phyloP scores from a whole-genome alignment of 2,888 invertebrate genomes.

The Tridacna gigas region DNA sequence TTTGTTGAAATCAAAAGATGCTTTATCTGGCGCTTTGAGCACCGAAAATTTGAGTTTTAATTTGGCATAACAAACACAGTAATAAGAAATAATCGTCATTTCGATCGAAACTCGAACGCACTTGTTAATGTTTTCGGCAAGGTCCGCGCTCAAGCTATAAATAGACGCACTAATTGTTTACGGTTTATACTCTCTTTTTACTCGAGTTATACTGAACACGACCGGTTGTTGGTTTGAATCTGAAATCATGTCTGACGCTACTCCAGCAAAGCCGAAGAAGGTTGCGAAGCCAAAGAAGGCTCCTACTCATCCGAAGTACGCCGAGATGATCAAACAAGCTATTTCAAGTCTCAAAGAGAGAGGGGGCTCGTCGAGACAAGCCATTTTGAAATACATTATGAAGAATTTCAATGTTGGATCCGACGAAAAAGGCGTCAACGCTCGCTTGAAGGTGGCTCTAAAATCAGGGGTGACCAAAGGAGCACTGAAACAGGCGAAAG shows the following conservation, averaged over 20 bases:
- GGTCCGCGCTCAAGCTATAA: slow-evolving; percentile 69
- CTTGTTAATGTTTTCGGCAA: slow-evolving; percentile 67
- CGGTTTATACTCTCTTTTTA: too few species aligned
- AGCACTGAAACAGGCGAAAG: slow-evolving; percentile 83
- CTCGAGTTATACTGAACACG: too few species aligned
- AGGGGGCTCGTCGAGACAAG: slow-evolving; percentile 85
- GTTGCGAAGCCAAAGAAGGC: slow-evolving; percentile 77
- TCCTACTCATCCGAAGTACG: slow-evolving; percentile 83
- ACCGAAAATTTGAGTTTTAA: slow-evolving; percentile 25
- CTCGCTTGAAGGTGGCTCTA: slow-evolving; percentile 84
- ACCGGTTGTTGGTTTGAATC: too few species aligned
- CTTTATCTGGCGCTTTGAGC: background rate
- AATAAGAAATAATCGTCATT: slow-evolving; percentile 42
- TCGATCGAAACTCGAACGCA: slow-evolving; percentile 56
- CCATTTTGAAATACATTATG: slow-evolving; percentile 85
- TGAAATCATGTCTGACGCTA: slow-evolving; percentile 33
- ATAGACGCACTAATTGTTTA: slow-evolving; percentile 19
- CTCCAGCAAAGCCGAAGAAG: slow-evolving; percentile 70
- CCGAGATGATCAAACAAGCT: slow-evolving; percentile 85
- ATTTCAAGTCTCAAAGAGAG: slow-evolving; percentile 84
- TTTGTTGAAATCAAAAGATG: slow-evolving; percentile 2
- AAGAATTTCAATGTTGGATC: slow-evolving; percentile 84
- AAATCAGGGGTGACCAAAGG: slow-evolving; percentile 83
- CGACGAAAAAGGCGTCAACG: slow-evolving; percentile 83
- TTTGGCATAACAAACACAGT: slow-evolving; percentile 68